These are phyloP conservation scores for Andrena bicolor DNA, from an alignment of 2,888 invertebrate genomes.

Conservation along the genomic window DNA sequence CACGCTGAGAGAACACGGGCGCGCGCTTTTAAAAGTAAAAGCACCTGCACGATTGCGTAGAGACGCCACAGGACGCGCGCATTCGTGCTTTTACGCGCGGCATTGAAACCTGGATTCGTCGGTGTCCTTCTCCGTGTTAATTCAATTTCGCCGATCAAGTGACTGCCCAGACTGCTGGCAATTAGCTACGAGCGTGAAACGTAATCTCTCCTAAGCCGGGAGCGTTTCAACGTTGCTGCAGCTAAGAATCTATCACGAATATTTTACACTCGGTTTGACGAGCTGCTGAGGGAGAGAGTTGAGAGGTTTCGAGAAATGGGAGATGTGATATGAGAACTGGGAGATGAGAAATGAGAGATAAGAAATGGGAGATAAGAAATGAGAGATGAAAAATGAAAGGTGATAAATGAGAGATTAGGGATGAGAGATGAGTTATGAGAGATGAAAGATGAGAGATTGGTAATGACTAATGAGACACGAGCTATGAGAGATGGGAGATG, in stretches of 20 bases:
- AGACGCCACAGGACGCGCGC: neutral
- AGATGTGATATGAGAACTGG: too few relatives aligned
- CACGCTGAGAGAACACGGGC: conserved; percentile 43
- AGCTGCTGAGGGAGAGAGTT: too few relatives aligned
- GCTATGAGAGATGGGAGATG: too few relatives aligned
- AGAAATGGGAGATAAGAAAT: too few relatives aligned
- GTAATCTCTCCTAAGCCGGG: neutral
- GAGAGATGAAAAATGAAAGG: too few relatives aligned
- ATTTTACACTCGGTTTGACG: too few relatives aligned
- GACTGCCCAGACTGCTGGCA: neutral
- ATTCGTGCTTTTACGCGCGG: conserved; percentile 4
- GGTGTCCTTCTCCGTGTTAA: conserved; percentile 36
- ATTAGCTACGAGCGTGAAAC: conserved; percentile 31
- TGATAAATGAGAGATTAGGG: too few relatives aligned
- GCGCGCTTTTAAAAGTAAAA: conserved; percentile 57
- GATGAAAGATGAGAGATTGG: too few relatives aligned
- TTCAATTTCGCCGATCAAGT: conserved; percentile 45
- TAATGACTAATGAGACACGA: too few relatives aligned
- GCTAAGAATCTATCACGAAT: neutral
- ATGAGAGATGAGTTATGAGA: too few relatives aligned
- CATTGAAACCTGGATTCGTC: conserved; percentile 55
- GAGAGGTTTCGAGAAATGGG: too few relatives aligned
- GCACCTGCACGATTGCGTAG: conserved; percentile 45
- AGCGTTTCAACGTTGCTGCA: neutral
- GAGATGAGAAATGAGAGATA: too few relatives aligned